These are phyloP conservation scores for Eidolon dupreanum DNA, from an alignment of 2,797 vertebrate genomes.

Conservation along the genomic window DNA sequence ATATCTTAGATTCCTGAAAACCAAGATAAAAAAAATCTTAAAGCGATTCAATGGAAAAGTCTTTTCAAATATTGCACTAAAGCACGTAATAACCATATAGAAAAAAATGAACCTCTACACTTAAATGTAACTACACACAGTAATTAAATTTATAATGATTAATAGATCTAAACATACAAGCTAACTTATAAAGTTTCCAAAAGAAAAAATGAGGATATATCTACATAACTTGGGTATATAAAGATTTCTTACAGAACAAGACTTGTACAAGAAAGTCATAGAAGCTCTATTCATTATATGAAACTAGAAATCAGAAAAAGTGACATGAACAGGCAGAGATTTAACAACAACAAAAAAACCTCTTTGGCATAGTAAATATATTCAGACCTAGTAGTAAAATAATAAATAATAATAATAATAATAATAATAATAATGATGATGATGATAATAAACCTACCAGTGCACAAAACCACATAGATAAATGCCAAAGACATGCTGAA, in stretches of 20 bases:
- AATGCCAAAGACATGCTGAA: neutral
- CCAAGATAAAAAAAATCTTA: neutral
- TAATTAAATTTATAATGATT: neutral
- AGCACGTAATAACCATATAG: neutral
- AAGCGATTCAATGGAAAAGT: neutral
- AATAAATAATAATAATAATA: no score
- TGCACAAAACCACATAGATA: neutral
- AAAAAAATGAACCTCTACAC: neutral
- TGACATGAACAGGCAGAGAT: neutral
- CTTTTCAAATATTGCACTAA: neutral
- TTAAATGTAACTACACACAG: neutral
- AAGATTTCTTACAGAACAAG: neutral
- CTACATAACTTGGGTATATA: neutral
- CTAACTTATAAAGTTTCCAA: neutral
- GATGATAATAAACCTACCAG: neutral
- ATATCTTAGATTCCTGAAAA: neutral
- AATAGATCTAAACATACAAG: neutral
- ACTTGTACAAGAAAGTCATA: neutral
- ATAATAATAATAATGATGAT: no score
- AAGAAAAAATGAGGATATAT: neutral
- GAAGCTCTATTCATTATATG: neutral
- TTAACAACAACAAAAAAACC: neutral
- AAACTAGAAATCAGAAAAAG: neutral
- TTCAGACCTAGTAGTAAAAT: neutral
- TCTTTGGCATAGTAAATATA: neutral